Evolutionary conservation across 2,888 invertebrate species (phyloP).

Genomic region (Darwinula stevensoni): DNA sequence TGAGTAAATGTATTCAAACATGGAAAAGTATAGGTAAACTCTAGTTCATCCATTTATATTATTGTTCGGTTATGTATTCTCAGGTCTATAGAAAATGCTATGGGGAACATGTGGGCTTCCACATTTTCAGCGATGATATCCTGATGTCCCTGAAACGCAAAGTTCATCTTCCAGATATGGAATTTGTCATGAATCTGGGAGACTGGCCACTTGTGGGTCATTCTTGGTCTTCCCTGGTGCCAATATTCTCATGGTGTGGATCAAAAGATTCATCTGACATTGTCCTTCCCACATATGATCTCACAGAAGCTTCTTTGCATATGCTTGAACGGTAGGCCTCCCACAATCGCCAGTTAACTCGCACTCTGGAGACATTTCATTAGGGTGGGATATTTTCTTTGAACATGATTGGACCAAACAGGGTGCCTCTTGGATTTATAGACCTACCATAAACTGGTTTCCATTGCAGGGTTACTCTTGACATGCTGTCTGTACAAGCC

Average conservation of each 20-base stretch:
- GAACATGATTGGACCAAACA: too few relatives aligned
- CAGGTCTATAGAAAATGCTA: constrained; percentile 56
- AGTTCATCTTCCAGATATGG: constrained; percentile 49
- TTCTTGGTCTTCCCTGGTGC: constrained; percentile 27
- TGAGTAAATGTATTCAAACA: constrained; percentile 1
- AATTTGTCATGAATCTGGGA: constrained; percentile 70
- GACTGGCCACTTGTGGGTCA: constrained; percentile 56
- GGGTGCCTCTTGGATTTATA: too few relatives aligned
- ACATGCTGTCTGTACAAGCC: constrained; percentile 67
- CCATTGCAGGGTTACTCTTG: constrained; percentile 39
- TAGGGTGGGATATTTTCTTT: constrained; percentile 7
- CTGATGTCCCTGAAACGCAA: constrained; percentile 50
- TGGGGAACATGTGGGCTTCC: constrained; percentile 81
- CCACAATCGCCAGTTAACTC: too few relatives aligned
- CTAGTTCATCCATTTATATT: too few relatives aligned
- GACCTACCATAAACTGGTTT: too few relatives aligned
- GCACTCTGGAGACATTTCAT: neutral
- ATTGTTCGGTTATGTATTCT: too few relatives aligned
- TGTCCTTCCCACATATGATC: constrained; percentile 76
- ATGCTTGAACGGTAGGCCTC: constrained; percentile 1
- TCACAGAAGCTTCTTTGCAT: constrained; percentile 66
- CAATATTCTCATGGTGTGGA: constrained; percentile 91
- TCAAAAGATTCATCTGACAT: constrained; percentile 58
- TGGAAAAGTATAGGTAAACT: too few relatives aligned
- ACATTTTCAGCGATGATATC: constrained; percentile 74